Base-by-base conservation (phyloP, 2,797 vertebrate genomes). In the Spondyliosoma cantharus region DNA sequence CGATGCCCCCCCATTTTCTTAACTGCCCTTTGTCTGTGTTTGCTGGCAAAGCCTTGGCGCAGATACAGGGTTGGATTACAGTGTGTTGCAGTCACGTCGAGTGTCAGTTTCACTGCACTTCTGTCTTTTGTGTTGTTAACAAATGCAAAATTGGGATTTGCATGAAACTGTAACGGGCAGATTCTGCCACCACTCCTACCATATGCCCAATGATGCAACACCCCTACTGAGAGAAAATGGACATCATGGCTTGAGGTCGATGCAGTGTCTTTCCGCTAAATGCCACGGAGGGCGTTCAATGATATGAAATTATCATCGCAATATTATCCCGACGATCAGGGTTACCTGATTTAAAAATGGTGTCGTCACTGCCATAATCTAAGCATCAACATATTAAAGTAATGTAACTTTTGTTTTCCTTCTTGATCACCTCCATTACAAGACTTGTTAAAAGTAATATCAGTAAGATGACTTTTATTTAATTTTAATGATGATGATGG, bases 11-110 rank as follows among this genome's bases (percentile, higher is more conserved):
- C n/a, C 27, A 12, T 75, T 82, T 75, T 57, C 54, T 60, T 37
- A 61, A 57, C 62, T 32, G 3, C 56, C 78, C 78, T 87, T 89
- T 88, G 78, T 90, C 72, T 79, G 0, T 32, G 45, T 59, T 61
- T 83, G 37, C 58, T 70, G 74, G 53, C 49, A 29, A 32, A 20
- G 48, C 29, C 56, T 56, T 50, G 59, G 15, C 50, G 48, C 60
- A 64, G 49, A 13, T 24, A 43, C 19, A 1, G 46, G 27, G 11
- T 64, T 48, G 60, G 3, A 22, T n/a, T n/a, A 14, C 56, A 14
- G 27, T 45, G 7, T 43, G 13, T 24, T 53, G 12, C 20, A 20
- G 29, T 25, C 46, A 14, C 29, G 20, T 5, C 43, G n/a, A 14
- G 42, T 49, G 24, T 58, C 7, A 72, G 2, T 11, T 25, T 20